Percentiles rank a stretch among this genome's conserved stretches.
Conservation (phyloP, 2,888 invertebrate species). For the Formica aserva region DNA sequence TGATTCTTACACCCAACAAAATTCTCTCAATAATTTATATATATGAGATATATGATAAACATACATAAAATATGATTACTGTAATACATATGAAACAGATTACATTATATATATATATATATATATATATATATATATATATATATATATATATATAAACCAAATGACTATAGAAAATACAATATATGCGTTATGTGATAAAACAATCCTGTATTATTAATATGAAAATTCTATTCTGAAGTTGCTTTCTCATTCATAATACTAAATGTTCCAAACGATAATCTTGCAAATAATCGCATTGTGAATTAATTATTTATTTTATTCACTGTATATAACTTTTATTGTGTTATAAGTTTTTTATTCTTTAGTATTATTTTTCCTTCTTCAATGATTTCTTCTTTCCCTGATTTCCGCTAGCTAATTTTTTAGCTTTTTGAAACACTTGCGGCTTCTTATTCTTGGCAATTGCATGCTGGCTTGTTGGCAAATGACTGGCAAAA, state of each 20-base stretch:
- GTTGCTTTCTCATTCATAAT: background rate
- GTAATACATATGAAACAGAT: background rate
- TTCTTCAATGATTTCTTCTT: constrained; percentile 63
- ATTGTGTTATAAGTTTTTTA: constrained; percentile 34
- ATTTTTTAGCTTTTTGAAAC: constrained; percentile 84
- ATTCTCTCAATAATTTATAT: background rate
- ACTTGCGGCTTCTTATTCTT: constrained; percentile 86
- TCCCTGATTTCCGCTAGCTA: constrained; percentile 82
- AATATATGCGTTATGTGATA: background rate
- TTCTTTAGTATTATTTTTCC: constrained; percentile 29
- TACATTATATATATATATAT: background rate
- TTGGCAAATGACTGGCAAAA: constrained; percentile 59
- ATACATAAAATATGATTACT: background rate
- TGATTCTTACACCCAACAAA: background rate
- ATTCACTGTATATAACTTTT: constrained; percentile 37
- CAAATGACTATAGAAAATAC: background rate
- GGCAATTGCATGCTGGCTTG: constrained; percentile 71
- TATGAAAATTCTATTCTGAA: background rate
- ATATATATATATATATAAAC: background rate
- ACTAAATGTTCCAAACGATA: background rate
- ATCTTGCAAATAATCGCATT: background rate
- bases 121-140: too few relatives aligned
- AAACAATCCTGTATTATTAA: background rate
- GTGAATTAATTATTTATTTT: constrained; percentile 7
- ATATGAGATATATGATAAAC: background rate